Evolutionary conservation across 2,888 invertebrate genomes (phyloP), one percentile per base, ranked within the genome.

Genomic region (Halictus quadricinctus): DNA sequence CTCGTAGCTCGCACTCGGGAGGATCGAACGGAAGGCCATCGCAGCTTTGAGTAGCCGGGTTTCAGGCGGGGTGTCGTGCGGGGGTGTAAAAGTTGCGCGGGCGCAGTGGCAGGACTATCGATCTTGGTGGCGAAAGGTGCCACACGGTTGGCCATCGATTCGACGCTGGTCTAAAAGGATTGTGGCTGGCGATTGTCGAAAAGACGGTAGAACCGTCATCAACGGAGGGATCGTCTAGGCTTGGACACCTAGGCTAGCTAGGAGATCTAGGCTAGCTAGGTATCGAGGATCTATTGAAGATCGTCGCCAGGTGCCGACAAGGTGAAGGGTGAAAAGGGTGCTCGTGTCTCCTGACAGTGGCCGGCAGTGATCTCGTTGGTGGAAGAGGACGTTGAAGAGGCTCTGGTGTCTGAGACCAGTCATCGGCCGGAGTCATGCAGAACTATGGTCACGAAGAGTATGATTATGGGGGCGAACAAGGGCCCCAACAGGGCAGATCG

Each of bases 61-160:
- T 54, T 54, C 54, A 10, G n/a, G 21, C 21, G 80, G 79, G 80
- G 83, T 73, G 69, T 64, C 70, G 74, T 79, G 80, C 86, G 86
- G 86, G 86, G 83, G 77, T 80, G 83, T n/a, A 72, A 88, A 54
- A 83, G 88, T 90, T 90, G 90, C 92, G 92, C 91, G 87, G 91
- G 93, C 93, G 93, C 92, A 92, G 73, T 90, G 85, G 85, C 86
- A 84, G 83, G 85, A 90, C 89, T 93, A 94, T 94, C 92, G 94
- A 94, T 94, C 92, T 92, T 88, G 88, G 88, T 89, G 91, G 91
- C 90, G 90, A 90, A 92, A 89, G 91, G 92, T 92, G 91, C 85
- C 91, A 91, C 90, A 91, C 89, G 89, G 91, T 90, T 88, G 89
- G 91, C 89, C 93, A 94, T 94, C 91, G 93, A 93, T 94, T 93